Conservation (phyloP, 2,797 vertebrate species). For the Helarctos malayanus region DNA sequence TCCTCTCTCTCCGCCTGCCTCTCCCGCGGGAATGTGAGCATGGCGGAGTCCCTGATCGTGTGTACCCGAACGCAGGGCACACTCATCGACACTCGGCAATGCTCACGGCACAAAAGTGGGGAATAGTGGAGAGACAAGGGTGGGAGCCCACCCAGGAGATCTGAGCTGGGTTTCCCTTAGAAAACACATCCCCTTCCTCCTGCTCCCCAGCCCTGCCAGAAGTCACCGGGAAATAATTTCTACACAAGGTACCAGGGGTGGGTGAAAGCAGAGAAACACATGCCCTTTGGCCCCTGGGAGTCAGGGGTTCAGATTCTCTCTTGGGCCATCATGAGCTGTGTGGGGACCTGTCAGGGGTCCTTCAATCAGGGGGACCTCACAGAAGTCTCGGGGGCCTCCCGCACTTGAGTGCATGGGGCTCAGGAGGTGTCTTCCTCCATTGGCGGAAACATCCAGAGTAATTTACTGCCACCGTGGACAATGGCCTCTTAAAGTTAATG, state of each 20-base stretch:
- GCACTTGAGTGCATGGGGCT: fast-evolving
- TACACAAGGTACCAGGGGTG: fast-evolving
- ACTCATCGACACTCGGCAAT: fast-evolving
- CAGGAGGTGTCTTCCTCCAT: neutral
- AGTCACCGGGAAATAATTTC: neutral
- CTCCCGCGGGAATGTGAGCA: neutral
- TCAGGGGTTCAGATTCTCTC: neutral
- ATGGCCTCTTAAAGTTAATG: constrained; percentile 59
- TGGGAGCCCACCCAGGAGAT: fast-evolving
- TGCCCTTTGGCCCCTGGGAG: fast-evolving
- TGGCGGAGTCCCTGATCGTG: neutral
- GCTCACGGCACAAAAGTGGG: fast-evolving
- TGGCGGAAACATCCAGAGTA: fast-evolving
- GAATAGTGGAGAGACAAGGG: fast-evolving
- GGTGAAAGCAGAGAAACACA: fast-evolving
- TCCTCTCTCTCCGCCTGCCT: neutral
- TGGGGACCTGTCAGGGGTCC: neutral
- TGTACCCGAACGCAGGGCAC: neutral
- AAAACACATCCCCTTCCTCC: neutral
- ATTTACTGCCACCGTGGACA: constrained; percentile 52
- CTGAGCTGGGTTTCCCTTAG: neutral
- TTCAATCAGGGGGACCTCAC: neutral
- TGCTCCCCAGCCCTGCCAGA: fast-evolving
- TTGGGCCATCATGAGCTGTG: fast-evolving
- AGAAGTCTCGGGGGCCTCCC: neutral